Conservation (phyloP, 2,113 vertebrate genomes). For the Siphamia tubifer region DNA sequence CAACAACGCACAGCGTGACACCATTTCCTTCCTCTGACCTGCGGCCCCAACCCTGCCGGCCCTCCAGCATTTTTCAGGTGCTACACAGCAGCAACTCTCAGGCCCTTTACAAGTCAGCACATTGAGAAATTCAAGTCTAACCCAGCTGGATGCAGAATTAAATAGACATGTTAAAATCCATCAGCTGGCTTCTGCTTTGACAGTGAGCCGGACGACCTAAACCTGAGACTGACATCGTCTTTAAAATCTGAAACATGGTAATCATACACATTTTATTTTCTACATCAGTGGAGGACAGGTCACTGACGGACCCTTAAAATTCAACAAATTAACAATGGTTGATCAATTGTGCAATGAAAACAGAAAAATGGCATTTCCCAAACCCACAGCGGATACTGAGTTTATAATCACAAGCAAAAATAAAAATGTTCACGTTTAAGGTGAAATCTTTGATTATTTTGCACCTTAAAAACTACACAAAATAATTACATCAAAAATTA, state of each 20-base stretch:
- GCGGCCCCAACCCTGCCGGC: constrained; percentile 35
- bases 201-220: not conserved
- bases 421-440: no score
- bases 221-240: not conserved
- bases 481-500: no score
- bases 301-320: no score
- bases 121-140: not conserved
- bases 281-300: no score
- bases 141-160: constrained; percentile 33
- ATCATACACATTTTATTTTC: no score
- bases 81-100: constrained; percentile 57
- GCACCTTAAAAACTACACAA: no score
- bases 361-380: no score
- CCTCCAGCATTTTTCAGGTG: constrained; percentile 67
- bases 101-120: constrained; percentile 37
- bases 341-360: no score
- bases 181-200: not conserved
- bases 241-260: not conserved
- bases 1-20: constrained; percentile 72
- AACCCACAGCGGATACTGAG: no score
- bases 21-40: constrained; percentile 79
- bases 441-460: no score
- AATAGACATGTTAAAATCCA: constrained; percentile 25
- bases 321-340: no score
- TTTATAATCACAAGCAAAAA: no score